Base-by-base conservation (phyloP, 1,140 invertebrate species). In the Drosophila virilis region DNA sequence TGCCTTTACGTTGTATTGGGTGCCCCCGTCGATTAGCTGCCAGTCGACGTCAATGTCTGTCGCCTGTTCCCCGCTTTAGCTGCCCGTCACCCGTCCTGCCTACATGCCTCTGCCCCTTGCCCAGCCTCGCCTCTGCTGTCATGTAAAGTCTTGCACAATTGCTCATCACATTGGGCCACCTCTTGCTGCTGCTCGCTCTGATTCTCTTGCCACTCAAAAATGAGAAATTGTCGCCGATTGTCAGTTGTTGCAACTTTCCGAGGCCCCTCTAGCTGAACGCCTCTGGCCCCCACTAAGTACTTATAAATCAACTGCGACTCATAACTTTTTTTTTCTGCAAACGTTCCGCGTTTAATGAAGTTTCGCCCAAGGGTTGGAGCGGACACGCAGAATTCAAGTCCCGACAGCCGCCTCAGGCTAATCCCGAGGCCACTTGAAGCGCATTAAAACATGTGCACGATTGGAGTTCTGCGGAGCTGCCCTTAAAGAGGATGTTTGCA, bases 201-300 rank as follows among this genome's bases (percentile, higher is more conserved):
- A 28, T 40, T 54, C 32, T 54, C 28, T 37, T 42, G 35, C 59
- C 33, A 52, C 48, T 57, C 22, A 13, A 52, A 67, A 74, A 83
- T 84, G 69, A 72, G 77, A 80, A 88, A 89, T 89, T 88, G 84
- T 84, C 85, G 55, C 73, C 66, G 77, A 84, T 83, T 88, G 76
- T 80, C 73, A 80, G 76, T 77, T 73, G 22, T 28, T 33, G 37
- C 8, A 60, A 37, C 15, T 38, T 46, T 38, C 46, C 55, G 40
- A 60, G n/a, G 48, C 46, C 9, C 12, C 6, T 37, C 0, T 15
- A 8, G 22, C n/a, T 66, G 32, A 60, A 8, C 32, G 1, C 9
- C 8, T 46, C 42, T 43, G 33, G 5, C 12, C 35, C 22, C 33
- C 38, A 13, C 54, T 4, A 50, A 46, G 38, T 58, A 76, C 57